These are phyloP conservation scores for Babylonia areolata DNA, from an alignment of 1,140 invertebrate genomes.

Conservation along the genomic window DNA sequence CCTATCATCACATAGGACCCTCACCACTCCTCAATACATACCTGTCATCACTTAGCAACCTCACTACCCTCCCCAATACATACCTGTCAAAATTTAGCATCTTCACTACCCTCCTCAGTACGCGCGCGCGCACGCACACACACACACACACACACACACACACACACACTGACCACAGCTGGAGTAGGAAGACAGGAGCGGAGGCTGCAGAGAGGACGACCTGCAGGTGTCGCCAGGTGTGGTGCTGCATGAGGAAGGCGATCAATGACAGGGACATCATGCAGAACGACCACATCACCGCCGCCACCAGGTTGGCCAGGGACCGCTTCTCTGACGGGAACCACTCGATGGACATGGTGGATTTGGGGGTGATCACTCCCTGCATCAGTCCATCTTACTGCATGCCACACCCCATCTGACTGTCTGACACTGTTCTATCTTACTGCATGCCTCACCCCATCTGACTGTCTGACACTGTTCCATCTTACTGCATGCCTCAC, in stretches of 20 bases:
- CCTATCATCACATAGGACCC: too few species aligned
- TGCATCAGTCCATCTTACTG: neutral
- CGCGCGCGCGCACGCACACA: neutral
- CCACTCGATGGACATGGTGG: neutral
- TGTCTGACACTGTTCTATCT: too few species aligned
- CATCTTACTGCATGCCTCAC: too few species aligned
- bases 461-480: too few species aligned
- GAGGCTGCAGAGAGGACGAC: neutral
- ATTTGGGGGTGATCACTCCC: neutral
- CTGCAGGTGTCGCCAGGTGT: conserved; percentile 21
- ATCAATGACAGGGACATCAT: neutral
- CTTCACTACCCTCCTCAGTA: too few species aligned
- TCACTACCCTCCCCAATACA: too few species aligned
- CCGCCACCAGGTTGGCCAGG: neutral
- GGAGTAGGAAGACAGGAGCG: neutral
- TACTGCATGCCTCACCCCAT: too few species aligned
- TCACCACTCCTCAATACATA: too few species aligned
- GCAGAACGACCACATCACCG: neutral
- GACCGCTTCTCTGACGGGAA: neutral
- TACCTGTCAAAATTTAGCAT: too few species aligned
- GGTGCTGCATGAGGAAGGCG: neutral
- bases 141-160: neutral
- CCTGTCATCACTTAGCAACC: too few species aligned
- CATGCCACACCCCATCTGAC: too few species aligned
- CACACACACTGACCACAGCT: neutral